Conservation (phyloP, 2,888 invertebrate genomes). For the Hirtodrosophila alboralis region DNA sequence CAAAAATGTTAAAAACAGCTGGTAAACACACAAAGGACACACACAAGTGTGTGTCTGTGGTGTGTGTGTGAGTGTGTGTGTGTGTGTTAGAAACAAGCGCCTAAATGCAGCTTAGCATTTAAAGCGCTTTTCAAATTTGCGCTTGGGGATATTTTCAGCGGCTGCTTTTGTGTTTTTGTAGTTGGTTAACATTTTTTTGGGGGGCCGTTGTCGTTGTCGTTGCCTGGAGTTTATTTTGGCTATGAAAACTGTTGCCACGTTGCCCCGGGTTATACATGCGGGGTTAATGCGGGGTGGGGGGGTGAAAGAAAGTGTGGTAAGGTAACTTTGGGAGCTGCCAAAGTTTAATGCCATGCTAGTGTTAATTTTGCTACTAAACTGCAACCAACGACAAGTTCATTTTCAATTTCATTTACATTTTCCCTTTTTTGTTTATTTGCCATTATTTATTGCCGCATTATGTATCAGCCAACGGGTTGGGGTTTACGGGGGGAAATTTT, state of each 20-base stretch:
- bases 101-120: slow-evolving; percentile 72
- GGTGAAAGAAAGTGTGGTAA: neutral
- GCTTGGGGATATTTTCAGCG: slow-evolving; percentile 48
- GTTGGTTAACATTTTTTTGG: slow-evolving; percentile 32
- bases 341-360: slow-evolving; percentile 43
- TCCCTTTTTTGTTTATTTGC: slow-evolving; percentile 31
- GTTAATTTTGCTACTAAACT: slow-evolving; percentile 63
- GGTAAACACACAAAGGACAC: slow-evolving; percentile 63
- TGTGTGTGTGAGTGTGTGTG: slow-evolving; percentile 12
- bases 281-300: neutral
- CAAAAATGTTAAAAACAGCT: slow-evolving; percentile 71
- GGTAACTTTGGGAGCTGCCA: slow-evolving; percentile 11
- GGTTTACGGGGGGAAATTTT: slow-evolving; percentile 11
- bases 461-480: too few species aligned
- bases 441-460: slow-evolving; percentile 8
- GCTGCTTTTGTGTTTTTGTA: slow-evolving; percentile 21
- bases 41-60: neutral
- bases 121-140: slow-evolving; percentile 66
- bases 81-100: slow-evolving; percentile 47
- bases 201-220: slow-evolving; percentile 18
- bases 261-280: slow-evolving; percentile 39
- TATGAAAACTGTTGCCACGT: slow-evolving; percentile 45
- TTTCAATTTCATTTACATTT: slow-evolving; percentile 38
- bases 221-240: slow-evolving; percentile 66
- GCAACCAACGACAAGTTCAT: slow-evolving; percentile 58